Base-by-base conservation (phyloP, 2,888 invertebrate species). In the Rotaria sp. region DNA sequence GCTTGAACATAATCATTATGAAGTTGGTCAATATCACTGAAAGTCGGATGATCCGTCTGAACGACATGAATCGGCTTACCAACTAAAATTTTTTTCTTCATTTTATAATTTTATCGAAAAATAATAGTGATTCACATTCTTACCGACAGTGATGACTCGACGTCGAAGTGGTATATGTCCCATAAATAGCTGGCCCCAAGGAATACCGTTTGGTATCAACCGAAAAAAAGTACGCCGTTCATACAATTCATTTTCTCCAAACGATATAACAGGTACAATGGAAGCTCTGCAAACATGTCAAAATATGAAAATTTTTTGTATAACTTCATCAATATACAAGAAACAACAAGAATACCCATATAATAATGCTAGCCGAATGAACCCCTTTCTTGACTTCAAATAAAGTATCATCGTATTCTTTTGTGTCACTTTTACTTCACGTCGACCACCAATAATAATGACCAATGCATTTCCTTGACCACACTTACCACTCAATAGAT, bases 381-480 rank as follows among this genome's bases (percentile, higher is more conserved):
- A 67, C 5, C 67, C 67, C 10, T 30, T 67, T 67, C 67, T 67
- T 67, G 30, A 24, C 35, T 67, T n/a, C 18, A 67, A 30, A 67
- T 67, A 67, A 67, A 67, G 35, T 67, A 67, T 30, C 67, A 67
- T 67, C 4, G 30, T 67, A 35, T 67, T 26, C 5, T 67, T n/a
- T n/a, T 13, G 67, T 67, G 67, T 67, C n/a, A 35, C 1, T 0
- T 10, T 1, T 18, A 67, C 35, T 67, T 67, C 67, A n/a, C 30
- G 67, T 10, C 13, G 11, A 30, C 67, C 67, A 67, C 67, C 67
- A 18, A 30, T n/a, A 30, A 67, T 35, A 30, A 67, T 67, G 13
- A 67, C 67, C 30, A 67, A 67, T 67, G 67, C 67, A 67, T 67
- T 67, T 15, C 67, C 67, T 35, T 67, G 67, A 30, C 67, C 67